Evolutionary conservation across 2,888 invertebrate species (phyloP), one percentile per base, ranked within the genome.

Genomic region (Tanypteryx hageni): DNA sequence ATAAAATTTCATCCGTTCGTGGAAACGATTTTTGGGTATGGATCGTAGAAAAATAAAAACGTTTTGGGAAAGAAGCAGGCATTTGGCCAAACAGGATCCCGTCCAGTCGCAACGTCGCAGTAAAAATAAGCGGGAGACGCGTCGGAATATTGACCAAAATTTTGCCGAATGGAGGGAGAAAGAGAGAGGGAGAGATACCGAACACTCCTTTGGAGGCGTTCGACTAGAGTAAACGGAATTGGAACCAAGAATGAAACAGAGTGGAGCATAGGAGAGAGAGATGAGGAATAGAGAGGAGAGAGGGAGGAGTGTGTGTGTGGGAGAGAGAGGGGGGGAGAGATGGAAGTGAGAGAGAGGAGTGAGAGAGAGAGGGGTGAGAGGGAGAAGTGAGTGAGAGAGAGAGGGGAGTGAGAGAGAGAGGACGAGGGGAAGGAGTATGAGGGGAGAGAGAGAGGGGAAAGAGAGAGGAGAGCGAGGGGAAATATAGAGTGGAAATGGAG

Each of bases 31-130:
- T 76, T 13, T 11, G 22, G 76, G 76, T 76, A 27, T 27, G 27
- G 76, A 76, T 76, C 76, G 22, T 27, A 22, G 76, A 76, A 76
- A 76, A 76, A 76, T 22, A 76, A 76, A 76, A 76, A 14, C 11
- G 2, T 27, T 76, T 27, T 44, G 44, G 44, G 44, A 44, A 14
- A 76, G 11, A 27, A 76, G 27, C 76, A 76, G 76, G 76, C 76
- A 76, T 76, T 76, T 76, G 76, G 76, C 76, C 76, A 76, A 76
- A 76, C 76, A 76, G 76, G 76, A 76, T 76, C 76, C 76, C 76
- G 22, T 76, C 18, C 68, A n/a, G 10, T 76, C 76, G 76, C 68
- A 3, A 22, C 22, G n/a, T 11, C 68, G 68, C 76, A 76, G 76
- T 76, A 76, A 76, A 76, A 27, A 76, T 76, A 76, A 27, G 76